phyloP scores from a whole-genome alignment of 2,113 vertebrate species.

The Vombatus ursinus region DNA sequence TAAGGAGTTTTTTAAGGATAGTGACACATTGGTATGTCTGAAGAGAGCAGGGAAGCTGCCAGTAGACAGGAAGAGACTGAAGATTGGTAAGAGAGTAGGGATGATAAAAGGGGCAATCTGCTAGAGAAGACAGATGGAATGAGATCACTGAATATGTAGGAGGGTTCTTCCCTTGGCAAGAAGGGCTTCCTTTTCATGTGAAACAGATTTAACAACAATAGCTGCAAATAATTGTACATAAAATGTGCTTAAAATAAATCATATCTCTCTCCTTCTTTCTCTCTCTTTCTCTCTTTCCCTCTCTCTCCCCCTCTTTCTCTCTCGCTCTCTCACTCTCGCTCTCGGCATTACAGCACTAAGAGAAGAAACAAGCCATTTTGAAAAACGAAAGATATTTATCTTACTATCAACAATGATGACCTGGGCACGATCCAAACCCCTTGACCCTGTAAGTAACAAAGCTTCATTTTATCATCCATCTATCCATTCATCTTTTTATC shows the following conservation, averaged over 20 bases:
- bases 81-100: neutral
- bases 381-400: constrained; percentile 90
- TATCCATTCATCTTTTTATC: neutral
- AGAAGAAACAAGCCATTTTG: constrained; percentile 82
- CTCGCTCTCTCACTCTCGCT: no score
- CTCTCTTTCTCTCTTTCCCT: no score
- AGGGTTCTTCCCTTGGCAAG: neutral
- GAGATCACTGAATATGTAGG: neutral
- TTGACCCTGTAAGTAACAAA: constrained; percentile 87
- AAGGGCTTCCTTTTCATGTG: neutral
- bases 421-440: constrained; percentile 89
- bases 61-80: neutral
- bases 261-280: constrained; percentile 9
- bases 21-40: neutral
- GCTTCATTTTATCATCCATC: neutral
- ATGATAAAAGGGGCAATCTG: neutral
- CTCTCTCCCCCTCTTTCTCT: no score
- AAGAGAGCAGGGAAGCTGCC: neutral
- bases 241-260: neutral
- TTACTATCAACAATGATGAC: constrained; percentile 95
- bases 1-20: neutral
- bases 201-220: constrained; percentile 26
- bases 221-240: neutral
- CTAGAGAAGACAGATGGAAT: neutral
- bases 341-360: constrained; percentile 85